A percentile compares a stretch with the other conserved stretches of the same genome.
These are phyloP conservation scores for Meta bourneti DNA, from an alignment of 2,888 invertebrate species.

Conservation along the genomic window DNA sequence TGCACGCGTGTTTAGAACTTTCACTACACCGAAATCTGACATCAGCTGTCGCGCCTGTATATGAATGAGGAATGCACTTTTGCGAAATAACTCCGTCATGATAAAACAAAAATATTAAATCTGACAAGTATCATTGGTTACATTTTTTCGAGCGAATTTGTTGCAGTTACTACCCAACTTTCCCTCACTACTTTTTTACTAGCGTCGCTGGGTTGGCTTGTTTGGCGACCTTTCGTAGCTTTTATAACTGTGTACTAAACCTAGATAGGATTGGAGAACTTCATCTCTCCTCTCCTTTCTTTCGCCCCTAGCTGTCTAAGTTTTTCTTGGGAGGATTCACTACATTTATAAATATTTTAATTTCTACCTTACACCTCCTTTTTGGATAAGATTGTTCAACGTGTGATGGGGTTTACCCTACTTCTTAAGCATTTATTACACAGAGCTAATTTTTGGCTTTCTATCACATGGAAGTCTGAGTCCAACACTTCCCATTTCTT, in stretches of 20 bases:
- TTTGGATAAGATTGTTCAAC: constrained; percentile 13
- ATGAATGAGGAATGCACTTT: no score
- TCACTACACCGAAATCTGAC: neutral
- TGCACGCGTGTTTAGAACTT: neutral
- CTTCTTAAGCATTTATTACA: constrained; percentile 25
- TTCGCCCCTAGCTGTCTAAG: neutral
- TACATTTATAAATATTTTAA: constrained; percentile 23
- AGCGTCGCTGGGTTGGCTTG: neutral
- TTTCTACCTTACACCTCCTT: constrained; percentile 14
- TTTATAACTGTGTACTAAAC: constrained; percentile 20
- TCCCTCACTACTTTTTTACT: no score
- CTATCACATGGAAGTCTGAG: constrained; percentile 59
- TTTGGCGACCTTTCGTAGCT: constrained; percentile 26
- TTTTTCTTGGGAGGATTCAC: neutral
- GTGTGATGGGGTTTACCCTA: constrained; percentile 71
- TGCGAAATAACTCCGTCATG: no score
- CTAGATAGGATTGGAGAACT: constrained; percentile 14
- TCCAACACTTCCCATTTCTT: constrained; percentile 40
- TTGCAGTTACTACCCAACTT: no score
- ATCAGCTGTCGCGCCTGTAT: no score
- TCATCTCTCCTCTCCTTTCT: neutral
- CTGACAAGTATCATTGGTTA: no score
- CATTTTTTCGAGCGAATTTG: no score
- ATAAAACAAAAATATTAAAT: no score
- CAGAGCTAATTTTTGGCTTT: constrained; percentile 51